phyloP scores from a whole-genome alignment of 1,140 invertebrate genomes.

The Rhynchophorus ferrugineus region DNA sequence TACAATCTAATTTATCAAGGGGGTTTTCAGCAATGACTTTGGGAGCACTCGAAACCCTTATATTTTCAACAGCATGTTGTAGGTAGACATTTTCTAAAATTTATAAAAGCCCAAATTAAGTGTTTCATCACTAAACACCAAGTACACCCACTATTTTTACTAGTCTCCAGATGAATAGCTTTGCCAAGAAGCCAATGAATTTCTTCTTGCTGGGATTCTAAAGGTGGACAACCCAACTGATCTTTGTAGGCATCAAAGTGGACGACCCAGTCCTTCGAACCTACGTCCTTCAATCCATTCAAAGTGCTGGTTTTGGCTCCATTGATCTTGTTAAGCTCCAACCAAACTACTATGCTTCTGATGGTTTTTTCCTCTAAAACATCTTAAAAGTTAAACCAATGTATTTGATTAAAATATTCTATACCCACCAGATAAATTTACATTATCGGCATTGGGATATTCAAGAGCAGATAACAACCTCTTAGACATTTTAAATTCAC shows the following conservation, averaged over 20 bases:
- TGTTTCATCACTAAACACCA: neutral
- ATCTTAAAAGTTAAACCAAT: slow-evolving; percentile 18
- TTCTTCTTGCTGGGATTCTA: slow-evolving; percentile 49
- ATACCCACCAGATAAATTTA: slow-evolving; percentile 57
- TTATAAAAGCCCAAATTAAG: too few relatives aligned
- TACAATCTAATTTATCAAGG: slow-evolving; percentile 78
- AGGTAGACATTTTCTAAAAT: slow-evolving; percentile 66
- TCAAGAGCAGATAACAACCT: slow-evolving; percentile 50
- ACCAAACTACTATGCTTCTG: slow-evolving; percentile 75
- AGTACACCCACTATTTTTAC: slow-evolving; percentile 61
- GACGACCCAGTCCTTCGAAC: slow-evolving; percentile 59
- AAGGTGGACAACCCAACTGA: slow-evolving; percentile 60
- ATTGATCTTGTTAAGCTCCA: slow-evolving; percentile 92
- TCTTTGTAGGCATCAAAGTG: slow-evolving; percentile 68
- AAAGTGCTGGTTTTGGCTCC: slow-evolving; percentile 80
- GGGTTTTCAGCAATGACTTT: slow-evolving; percentile 71
- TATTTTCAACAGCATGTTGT: slow-evolving; percentile 53
- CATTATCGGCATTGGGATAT: slow-evolving; percentile 60
- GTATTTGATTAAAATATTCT: slow-evolving; percentile 11
- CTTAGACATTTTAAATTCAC: slow-evolving; percentile 30
- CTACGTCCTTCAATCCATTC: slow-evolving; percentile 57
- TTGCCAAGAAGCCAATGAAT: slow-evolving; percentile 82
- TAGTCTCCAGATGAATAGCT: slow-evolving; percentile 75
- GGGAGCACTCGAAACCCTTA: slow-evolving; percentile 51
- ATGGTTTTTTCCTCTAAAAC: slow-evolving; percentile 69